Conservation (phyloP, 1,140 invertebrate genomes). For the Venturia canescens region DNA sequence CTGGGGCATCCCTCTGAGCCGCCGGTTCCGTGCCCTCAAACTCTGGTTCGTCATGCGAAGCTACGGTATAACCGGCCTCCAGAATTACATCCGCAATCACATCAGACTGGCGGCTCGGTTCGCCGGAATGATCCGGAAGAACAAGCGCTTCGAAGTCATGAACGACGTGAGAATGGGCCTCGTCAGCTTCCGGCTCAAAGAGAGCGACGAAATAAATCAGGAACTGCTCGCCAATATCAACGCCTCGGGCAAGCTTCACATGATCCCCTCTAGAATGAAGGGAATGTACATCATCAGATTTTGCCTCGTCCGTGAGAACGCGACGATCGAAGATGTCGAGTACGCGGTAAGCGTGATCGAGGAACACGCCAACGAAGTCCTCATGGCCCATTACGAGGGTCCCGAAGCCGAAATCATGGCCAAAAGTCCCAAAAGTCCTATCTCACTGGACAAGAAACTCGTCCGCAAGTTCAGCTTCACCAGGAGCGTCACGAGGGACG, state of each 20-base stretch:
- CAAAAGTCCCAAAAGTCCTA: constrained; percentile 75
- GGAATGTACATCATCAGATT: constrained; percentile 89
- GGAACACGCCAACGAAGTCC: constrained; percentile 82
- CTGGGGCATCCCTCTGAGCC: constrained; percentile 93
- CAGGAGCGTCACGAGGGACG: constrained; percentile 81
- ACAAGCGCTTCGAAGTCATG: constrained; percentile 89
- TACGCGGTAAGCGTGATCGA: constrained; percentile 86
- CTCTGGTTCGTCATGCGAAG: constrained; percentile 92
- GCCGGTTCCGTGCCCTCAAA: constrained; percentile 91
- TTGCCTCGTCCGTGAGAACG: constrained; percentile 89
- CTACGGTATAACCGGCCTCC: constrained; percentile 89
- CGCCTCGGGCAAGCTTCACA: constrained; percentile 91
- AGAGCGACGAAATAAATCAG: constrained; percentile 87
- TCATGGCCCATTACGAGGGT: constrained; percentile 74
- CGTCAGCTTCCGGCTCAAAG: constrained; percentile 84
- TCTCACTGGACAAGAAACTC: constrained; percentile 79
- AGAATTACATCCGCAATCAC: constrained; percentile 91
- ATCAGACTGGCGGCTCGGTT: constrained; percentile 92
- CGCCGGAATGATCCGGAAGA: constrained; percentile 85
- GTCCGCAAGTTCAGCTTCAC: constrained; percentile 82
- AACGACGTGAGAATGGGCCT: constrained; percentile 88
- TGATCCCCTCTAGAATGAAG: constrained; percentile 91
- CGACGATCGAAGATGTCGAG: constrained; percentile 86
- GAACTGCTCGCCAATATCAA: constrained; percentile 91
- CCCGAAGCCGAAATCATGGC: constrained; percentile 66